Conservation (phyloP, 2,797 vertebrate genomes). For the Eulemur rubriventer region DNA sequence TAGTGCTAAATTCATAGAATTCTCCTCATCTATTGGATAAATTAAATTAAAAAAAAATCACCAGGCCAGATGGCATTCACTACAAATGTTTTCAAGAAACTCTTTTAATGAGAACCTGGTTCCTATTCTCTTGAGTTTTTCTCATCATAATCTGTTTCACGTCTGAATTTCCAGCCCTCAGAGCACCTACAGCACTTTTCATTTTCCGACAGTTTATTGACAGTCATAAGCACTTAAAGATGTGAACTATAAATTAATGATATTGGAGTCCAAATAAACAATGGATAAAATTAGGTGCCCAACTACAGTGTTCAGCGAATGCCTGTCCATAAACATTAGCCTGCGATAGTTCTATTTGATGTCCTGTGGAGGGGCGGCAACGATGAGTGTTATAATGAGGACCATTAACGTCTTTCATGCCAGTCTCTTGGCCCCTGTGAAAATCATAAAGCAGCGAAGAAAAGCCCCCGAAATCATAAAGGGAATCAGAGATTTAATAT, state of each 20-base stretch:
- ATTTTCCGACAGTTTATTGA: slow-evolving; percentile 12
- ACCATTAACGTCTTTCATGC: slow-evolving; percentile 22
- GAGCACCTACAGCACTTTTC: neutral
- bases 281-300: neutral
- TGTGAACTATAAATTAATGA: slow-evolving; percentile 31
- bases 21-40: neutral
- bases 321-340: neutral
- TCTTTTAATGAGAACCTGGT: neutral
- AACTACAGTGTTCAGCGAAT: neutral
- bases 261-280: neutral
- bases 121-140: neutral
- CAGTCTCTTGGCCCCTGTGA: slow-evolving; percentile 50
- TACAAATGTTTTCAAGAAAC: neutral
- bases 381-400: slow-evolving; percentile 1
- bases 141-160: neutral
- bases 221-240: neutral
- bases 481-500: slow-evolving; percentile 72
- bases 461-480: slow-evolving; percentile 67
- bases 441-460: slow-evolving; percentile 61
- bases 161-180: neutral
- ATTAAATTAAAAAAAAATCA: neutral
- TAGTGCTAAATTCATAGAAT: neutral
- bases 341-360: neutral
- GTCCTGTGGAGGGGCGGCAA: neutral
- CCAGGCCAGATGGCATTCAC: neutral